Base-by-base conservation (phyloP, 2,113 vertebrate genomes). In the Archilochus colubris region DNA sequence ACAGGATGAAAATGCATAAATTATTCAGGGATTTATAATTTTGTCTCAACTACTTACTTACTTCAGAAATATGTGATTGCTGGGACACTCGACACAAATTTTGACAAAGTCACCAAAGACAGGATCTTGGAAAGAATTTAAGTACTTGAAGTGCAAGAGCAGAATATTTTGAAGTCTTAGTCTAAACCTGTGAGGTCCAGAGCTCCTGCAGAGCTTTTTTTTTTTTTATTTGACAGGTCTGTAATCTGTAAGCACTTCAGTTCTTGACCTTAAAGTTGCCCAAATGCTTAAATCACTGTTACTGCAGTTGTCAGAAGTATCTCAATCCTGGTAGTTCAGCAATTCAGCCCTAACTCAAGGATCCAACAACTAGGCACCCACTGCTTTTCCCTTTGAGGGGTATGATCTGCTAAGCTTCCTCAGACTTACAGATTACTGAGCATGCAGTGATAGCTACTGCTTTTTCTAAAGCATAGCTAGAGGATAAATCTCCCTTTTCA, bases 231-330 rank as follows among this genome's bases (percentile, higher is more conserved):
- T 95, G 89, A 88, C 92, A 91, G 67, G 89, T 89, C 84, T 94
- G 75, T 96, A 97, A 97, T 95, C 89, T 87, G 84, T 94, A 95
- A 91, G 91, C 68, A 92, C 84, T 89, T 88, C 70, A 89, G 89
- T 95, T 94, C 89, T 91, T 94, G 94, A 94, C 93, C 89, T 95
- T 94, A 89, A 89, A 96, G 87, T 88, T 94, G 91, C 86, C 89
- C 93, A 94, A 75, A 89, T 92, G 93, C 89, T 95, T 92, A 95
- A 94, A 94, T 92, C 53, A 0, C 84, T 95, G 89, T 87, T 85
- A 76, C 78, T 14, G 59, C 70, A 85, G 81, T 85, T 94, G 91
- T 92, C 94, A 90, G 92, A 92, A 96, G 76, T 94, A 86, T 88
- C 82, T 95, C 79, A 93, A 86, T 88, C 63, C 79, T 90, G 31